Conservation (phyloP, 2,797 vertebrate species). For the Argentina silus region DNA sequence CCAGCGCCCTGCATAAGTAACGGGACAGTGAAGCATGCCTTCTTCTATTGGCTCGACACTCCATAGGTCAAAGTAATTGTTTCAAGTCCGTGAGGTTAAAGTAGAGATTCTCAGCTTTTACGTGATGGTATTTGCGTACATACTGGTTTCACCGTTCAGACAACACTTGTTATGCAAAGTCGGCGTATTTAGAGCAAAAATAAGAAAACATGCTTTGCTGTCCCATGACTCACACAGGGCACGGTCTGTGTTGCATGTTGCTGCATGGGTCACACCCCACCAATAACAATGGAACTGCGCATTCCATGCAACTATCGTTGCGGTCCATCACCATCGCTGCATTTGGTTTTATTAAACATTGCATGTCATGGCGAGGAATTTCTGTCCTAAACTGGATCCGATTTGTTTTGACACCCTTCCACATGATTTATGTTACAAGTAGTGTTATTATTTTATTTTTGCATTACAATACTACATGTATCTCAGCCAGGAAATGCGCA, state of each 20-base stretch:
- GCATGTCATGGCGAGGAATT: constrained; percentile 21
- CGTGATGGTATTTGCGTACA: no score
- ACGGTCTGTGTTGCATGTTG: neutral
- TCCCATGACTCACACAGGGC: neutral
- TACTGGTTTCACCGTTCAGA: no score
- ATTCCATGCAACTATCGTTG: constrained; percentile 36
- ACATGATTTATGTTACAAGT: neutral
- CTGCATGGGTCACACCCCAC: constrained; percentile 7
- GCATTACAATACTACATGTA: neutral
- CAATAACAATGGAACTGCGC: constrained; percentile 21
- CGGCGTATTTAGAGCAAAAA: no score
- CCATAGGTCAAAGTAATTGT: no score
- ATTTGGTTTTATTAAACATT: constrained; percentile 29
- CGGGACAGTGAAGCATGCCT: no score
- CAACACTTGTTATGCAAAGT: no score
- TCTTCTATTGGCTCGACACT: no score
- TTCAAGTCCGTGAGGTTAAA: no score
- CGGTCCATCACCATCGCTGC: constrained; percentile 38
- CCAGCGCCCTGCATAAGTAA: no score
- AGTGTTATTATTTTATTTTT: neutral
- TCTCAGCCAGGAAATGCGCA: neutral
- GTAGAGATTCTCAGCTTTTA: no score
- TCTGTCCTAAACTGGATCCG: constrained; percentile 5
- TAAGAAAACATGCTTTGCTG: no score
- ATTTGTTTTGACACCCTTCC: constrained; percentile 20